Evolutionary conservation across 2,888 invertebrate species (phyloP).

Genomic region (Linyphia triangularis): DNA sequence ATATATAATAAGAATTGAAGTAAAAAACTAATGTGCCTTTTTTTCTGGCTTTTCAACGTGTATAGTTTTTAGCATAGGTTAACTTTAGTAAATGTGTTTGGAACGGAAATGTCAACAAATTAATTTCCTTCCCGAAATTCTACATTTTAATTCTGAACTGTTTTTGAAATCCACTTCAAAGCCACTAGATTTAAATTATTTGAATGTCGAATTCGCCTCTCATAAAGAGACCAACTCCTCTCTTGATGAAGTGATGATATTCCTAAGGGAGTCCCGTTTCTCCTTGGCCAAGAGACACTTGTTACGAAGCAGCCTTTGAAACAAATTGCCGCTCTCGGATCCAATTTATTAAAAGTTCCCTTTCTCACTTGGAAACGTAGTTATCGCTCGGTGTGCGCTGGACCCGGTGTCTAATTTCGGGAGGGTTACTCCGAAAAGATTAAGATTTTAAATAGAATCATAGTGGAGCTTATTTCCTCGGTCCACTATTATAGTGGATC

Average conservation of each 20-base stretch:
- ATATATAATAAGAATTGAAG: too few relatives aligned
- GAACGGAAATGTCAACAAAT: too few relatives aligned
- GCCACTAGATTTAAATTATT: background rate
- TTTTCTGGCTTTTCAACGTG: too few relatives aligned
- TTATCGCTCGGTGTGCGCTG: slow-evolving; percentile 28
- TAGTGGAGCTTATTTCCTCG: background rate
- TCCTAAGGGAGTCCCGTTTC: background rate
- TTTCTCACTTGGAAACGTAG: slow-evolving; percentile 27
- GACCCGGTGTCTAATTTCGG: slow-evolving; percentile 18
- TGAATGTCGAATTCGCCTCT: background rate
- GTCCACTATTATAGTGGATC: background rate
- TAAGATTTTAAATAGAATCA: slow-evolving; percentile 43
- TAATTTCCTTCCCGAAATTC: too few relatives aligned
- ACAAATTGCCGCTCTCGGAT: slow-evolving; percentile 41
- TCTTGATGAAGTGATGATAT: slow-evolving; percentile 3
- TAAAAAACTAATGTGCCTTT: too few relatives aligned
- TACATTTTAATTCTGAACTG: too few relatives aligned
- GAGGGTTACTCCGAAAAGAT: slow-evolving; percentile 21
- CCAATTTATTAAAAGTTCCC: slow-evolving; percentile 56
- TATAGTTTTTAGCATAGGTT: too few relatives aligned
- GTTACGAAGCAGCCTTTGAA: slow-evolving; percentile 27
- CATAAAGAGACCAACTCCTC: background rate
- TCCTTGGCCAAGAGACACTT: background rate
- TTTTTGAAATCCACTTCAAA: too few relatives aligned
- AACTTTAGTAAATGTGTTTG: too few relatives aligned